Percentiles rank a stretch among this genome's conserved stretches.
Conservation (phyloP, 2,888 invertebrate species). For the Parasteatoda lunata region DNA sequence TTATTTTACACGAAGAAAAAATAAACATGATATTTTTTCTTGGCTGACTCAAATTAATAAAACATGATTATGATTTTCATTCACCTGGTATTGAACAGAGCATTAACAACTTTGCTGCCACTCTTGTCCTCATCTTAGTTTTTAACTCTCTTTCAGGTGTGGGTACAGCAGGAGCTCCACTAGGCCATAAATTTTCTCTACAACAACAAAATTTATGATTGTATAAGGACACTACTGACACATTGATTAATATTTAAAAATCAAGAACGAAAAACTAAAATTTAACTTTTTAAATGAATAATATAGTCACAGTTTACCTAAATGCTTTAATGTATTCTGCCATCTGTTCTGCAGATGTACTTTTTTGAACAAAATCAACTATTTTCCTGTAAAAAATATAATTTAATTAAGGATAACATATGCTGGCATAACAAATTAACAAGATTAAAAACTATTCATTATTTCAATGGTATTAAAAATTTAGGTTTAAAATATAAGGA, state of each 20-base stretch:
- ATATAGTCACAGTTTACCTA: conserved; percentile 79
- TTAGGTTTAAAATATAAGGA: no score
- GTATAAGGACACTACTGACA: no score
- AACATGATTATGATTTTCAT: conserved; percentile 8
- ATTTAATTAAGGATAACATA: neutral
- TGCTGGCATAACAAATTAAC: neutral
- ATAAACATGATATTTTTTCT: no score
- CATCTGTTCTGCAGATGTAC: conserved; percentile 91
- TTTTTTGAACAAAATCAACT: conserved; percentile 87
- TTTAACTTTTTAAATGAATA: neutral
- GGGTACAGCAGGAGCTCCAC: conserved; percentile 78
- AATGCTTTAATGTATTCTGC: conserved; percentile 89
- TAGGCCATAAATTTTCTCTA: conserved; percentile 79
- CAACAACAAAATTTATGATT: neutral
- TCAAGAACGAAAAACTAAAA: no score
- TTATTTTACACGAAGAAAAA: no score
- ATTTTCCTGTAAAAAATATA: conserved; percentile 80
- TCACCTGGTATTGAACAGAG: conserved; percentile 87
- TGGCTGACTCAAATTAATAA: no score
- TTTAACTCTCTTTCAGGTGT: conserved; percentile 77
- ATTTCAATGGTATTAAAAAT: no score
- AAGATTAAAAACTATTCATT: neutral
- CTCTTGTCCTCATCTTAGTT: conserved; percentile 84
- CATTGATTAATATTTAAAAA: no score
- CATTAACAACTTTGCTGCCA: conserved; percentile 89